These are phyloP conservation scores for Cyanoramphus novaezelandiae DNA, from an alignment of 2,113 vertebrate species.

Conservation along the genomic window DNA sequence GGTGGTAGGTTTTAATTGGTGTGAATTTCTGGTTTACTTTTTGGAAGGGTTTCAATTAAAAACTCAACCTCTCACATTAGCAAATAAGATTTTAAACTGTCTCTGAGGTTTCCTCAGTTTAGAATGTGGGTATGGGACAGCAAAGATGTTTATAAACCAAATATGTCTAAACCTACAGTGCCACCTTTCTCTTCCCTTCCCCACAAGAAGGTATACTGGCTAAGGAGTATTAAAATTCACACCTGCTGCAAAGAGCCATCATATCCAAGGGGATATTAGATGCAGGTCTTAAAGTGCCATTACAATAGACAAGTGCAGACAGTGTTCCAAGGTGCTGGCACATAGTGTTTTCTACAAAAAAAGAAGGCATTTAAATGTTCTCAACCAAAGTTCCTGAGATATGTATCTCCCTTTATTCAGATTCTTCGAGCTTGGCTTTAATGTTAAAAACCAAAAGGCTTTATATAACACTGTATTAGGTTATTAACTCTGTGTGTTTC, in stretches of 20 bases:
- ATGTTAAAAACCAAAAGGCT: neutral
- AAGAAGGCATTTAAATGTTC: neutral
- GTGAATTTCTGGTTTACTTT: fast-evolving
- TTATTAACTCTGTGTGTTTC: neutral
- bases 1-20: neutral
- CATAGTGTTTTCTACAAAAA: neutral
- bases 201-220: neutral
- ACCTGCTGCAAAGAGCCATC: neutral
- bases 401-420: neutral
- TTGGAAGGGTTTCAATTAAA: neutral
- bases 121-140: neutral
- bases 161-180: neutral
- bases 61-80: neutral
- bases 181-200: neutral
- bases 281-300: neutral
- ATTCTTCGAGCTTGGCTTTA: neutral
- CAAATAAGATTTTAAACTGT: neutral
- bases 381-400: neutral
- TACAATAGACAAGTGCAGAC: neutral
- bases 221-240: neutral
- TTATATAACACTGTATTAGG: neutral
- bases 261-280: neutral
- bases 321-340: neutral
- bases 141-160: neutral
- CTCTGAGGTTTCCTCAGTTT: neutral